Conservation (phyloP, 2,888 invertebrate genomes). For the Rhaphigaster nebulosa region DNA sequence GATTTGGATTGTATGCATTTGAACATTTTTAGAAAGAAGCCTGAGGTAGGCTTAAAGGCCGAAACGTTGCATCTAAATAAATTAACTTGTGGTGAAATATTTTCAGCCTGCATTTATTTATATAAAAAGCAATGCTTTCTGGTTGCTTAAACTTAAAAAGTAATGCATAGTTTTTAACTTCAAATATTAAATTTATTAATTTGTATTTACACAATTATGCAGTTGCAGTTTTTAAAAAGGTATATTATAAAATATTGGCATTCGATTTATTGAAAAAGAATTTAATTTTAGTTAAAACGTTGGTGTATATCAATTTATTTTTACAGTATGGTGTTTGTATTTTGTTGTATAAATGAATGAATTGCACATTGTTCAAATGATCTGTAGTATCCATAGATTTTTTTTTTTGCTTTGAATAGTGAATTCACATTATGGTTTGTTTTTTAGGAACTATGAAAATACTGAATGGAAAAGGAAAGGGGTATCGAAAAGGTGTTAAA, state of each 20-base stretch:
- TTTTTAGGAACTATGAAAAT: constrained; percentile 61
- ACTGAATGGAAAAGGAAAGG: constrained; percentile 63
- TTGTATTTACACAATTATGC: no score
- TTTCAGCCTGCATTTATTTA: no score
- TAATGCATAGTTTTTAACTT: not conserved
- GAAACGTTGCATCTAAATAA: no score
- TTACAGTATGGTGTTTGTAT: not conserved
- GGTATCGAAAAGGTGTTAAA: constrained; percentile 64
- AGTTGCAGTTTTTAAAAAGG: not conserved
- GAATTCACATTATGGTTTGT: not conserved
- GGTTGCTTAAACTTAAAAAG: no score
- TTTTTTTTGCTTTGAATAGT: not conserved
- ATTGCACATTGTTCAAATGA: not conserved
- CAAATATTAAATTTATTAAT: not conserved
- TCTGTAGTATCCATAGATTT: not conserved
- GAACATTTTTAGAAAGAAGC: no score
- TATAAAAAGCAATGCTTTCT: no score
- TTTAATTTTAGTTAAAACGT: no score
- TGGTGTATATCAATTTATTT: no score
- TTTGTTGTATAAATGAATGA: not conserved
- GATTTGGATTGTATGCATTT: no score
- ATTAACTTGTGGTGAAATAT: no score
- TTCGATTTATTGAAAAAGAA: no score
- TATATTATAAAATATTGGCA: not conserved
- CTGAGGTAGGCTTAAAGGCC: no score